These are phyloP conservation scores for Phalacrocorax carbo DNA, from an alignment of 2,113 vertebrate species.

Conservation along the genomic window DNA sequence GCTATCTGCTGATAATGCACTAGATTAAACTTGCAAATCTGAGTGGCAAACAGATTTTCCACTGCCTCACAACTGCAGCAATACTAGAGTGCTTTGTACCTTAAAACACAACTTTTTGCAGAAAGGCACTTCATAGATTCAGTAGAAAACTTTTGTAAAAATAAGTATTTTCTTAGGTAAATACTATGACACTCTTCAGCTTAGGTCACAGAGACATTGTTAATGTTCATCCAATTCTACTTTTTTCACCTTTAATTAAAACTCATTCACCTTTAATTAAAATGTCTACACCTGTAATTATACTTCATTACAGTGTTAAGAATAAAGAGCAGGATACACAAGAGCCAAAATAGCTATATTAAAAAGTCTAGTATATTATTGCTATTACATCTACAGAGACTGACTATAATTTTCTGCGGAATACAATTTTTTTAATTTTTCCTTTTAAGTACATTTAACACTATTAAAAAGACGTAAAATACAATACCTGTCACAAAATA, in stretches of 20 bases:
- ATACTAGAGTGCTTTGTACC: not conserved
- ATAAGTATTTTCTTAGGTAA: not conserved
- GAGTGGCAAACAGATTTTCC: not conserved
- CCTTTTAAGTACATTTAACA: not conserved
- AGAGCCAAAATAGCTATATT: slow-evolving; percentile 58
- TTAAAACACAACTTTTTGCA: not conserved
- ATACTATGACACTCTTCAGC: not conserved
- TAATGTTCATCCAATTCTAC: slow-evolving; percentile 36
- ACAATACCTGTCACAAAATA: not conserved
- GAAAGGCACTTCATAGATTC: not conserved
- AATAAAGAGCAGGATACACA: slow-evolving; percentile 56
- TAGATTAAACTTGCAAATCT: not conserved
- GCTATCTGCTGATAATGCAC: not conserved
- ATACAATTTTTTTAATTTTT: not conserved
- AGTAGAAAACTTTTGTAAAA: not conserved
- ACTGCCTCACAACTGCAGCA: not conserved
- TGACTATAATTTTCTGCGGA: slow-evolving; percentile 46
- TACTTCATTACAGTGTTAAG: slow-evolving; percentile 58
- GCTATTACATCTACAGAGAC: not conserved
- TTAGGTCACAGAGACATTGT: slow-evolving; percentile 21
- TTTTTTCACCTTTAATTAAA: slow-evolving; percentile 70
- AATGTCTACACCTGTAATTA: slow-evolving; percentile 68
- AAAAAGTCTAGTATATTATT: slow-evolving; percentile 44
- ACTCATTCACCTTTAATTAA: slow-evolving; percentile 65
- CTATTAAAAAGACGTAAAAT: not conserved